These are phyloP conservation scores for Gryon sp. DNA, from an alignment of 1,140 invertebrate species.

Conservation along the genomic window DNA sequence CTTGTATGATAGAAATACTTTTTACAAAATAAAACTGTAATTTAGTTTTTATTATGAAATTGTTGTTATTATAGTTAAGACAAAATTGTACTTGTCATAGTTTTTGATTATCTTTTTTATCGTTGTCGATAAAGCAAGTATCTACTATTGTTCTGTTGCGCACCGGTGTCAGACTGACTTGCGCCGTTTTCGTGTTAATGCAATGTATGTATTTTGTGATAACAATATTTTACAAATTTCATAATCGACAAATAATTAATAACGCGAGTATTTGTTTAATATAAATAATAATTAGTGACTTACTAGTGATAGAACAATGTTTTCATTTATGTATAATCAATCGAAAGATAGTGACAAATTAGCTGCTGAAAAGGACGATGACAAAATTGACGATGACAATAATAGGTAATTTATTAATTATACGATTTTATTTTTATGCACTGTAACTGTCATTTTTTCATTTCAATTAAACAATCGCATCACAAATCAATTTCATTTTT, in stretches of 20 bases:
- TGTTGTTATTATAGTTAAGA: background rate
- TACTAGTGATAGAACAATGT: too few species aligned
- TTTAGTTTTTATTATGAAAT: too few species aligned
- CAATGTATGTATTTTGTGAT: constrained; percentile 2
- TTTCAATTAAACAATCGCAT: too few species aligned
- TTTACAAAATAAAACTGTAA: too few species aligned
- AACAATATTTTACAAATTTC: background rate
- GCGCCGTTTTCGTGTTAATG: constrained; percentile 6
- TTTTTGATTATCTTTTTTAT: background rate
- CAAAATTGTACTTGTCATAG: background rate
- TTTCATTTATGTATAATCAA: background rate
- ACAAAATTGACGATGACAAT: background rate
- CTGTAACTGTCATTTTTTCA: too few species aligned
- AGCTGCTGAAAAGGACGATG: background rate
- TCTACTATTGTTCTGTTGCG: constrained; percentile 13
- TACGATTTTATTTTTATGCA: constrained; percentile 8
- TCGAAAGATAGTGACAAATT: background rate
- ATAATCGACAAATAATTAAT: background rate
- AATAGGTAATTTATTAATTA: constrained; percentile 11
- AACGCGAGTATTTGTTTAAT: background rate
- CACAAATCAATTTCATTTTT: too few species aligned
- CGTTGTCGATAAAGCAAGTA: constrained; percentile 28
- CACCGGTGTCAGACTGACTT: constrained; percentile 12
- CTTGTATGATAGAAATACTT: too few species aligned
- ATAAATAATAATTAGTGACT: too few species aligned